These are phyloP conservation scores for Uloborus diversus DNA, from an alignment of 1,140 invertebrate species.

Conservation along the genomic window DNA sequence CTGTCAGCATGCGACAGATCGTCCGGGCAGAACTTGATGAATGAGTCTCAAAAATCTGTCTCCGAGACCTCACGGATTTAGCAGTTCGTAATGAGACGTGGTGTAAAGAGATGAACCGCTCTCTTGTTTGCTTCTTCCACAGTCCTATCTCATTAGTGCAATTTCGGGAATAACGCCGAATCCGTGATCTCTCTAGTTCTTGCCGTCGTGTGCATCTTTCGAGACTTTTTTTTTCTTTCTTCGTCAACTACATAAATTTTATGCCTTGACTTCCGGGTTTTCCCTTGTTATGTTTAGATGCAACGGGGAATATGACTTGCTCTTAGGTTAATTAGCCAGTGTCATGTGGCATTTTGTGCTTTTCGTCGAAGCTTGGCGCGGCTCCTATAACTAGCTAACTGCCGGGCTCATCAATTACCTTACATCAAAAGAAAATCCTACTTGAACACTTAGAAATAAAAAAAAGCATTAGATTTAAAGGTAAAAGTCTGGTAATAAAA, in stretches of 20 bases:
- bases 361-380: background rate
- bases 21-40: conserved; percentile 6
- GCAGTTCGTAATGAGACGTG: conserved; percentile 40
- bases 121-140: background rate
- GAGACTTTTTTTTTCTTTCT: background rate
- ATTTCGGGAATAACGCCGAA: conserved; percentile 29
- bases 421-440: no score
- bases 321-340: conserved; percentile 36
- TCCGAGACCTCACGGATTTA: background rate
- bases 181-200: background rate
- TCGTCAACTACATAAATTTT: background rate
- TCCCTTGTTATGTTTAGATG: background rate
- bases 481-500: no score
- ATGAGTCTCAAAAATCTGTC: conserved; percentile 2
- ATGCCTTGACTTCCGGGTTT: background rate
- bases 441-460: no score
- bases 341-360: conserved; percentile 19
- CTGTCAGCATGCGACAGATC: background rate
- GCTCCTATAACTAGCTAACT: no score
- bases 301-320: background rate
- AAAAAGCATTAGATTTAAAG: no score
- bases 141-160: conserved; percentile 35
- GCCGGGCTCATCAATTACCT: no score
- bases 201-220: background rate
- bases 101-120: conserved; percentile 4